Evolutionary conservation across 2,888 invertebrate genomes (phyloP), one percentile per base, ranked within the genome.

Genomic region (Aporophyla nigra): DNA sequence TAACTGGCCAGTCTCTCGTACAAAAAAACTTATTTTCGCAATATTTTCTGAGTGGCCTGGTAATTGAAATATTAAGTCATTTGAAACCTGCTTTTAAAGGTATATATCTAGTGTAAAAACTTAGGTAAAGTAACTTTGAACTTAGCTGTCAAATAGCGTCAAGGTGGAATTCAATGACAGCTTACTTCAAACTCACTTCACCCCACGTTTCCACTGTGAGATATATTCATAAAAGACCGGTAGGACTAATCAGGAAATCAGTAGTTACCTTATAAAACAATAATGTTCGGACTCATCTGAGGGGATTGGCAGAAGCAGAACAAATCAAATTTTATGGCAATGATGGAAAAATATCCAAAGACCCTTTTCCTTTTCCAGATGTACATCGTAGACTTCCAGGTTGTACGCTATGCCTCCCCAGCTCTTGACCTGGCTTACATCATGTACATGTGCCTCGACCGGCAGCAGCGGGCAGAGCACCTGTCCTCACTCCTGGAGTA

Each of bases 331-430:
- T 14, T 14, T 14, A 7, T 66, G 21, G 49, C 27, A 27, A 46
- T 46, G 24, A 46, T 24, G 24, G 16, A 19, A 24, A 65, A 19
- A 19, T 10, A 27, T 7, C 9, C 65, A 43, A 70, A 40, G 19
- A 5, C 0, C 33, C 16, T 19, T n/a, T 40, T 43, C 40, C 12
- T 43, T 27, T 90, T 88, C 80, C 93, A 98, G 98, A 97, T 98
- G 91, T 97, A 97, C 88, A 94, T 98, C 69, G 97, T 98, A 49
- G 98, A 98, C 90, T 98, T 98, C 91, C 98, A 98, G 93, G 92
- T 98, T 73, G 97, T 97, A 33, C 97, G 98, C 24, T 98, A 98
- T 86, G 97, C 98, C 49, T 98, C 98, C 0, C 97, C 98, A 67
- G 97, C 97, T 0, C 92, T 98, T 65, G 98, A 98, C 91, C 94